Evolutionary conservation across 2,113 vertebrate genomes (phyloP).

Genomic region (Ictalurus punctatus): DNA sequence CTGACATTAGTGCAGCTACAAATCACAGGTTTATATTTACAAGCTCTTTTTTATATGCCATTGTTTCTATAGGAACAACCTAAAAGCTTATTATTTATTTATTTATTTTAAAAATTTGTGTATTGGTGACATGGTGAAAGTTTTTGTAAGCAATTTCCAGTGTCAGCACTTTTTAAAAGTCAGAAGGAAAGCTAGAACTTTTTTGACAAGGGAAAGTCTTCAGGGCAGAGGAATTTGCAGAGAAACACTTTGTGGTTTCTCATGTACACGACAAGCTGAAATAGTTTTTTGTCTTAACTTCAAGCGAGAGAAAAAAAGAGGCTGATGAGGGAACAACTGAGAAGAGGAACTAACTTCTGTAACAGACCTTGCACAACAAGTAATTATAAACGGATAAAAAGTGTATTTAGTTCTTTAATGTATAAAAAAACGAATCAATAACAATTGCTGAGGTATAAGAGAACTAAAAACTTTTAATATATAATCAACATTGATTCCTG

Average conservation of each 20-base stretch:
- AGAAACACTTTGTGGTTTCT: not conserved
- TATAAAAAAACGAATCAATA: not conserved
- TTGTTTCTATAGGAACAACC: too few species aligned
- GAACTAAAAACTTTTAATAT: not conserved
- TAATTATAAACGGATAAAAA: not conserved
- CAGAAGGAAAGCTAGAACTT: not conserved
- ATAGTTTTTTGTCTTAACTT: too few species aligned
- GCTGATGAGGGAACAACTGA: not conserved
- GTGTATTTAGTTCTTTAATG: not conserved
- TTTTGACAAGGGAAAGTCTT: not conserved
- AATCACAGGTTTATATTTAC: too few species aligned
- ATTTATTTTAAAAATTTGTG: too few species aligned
- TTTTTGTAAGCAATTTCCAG: not conserved
- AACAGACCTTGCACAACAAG: not conserved
- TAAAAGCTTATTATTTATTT: too few species aligned
- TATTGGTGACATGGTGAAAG: not conserved
- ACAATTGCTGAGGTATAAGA: not conserved
- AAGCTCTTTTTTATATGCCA: too few species aligned
- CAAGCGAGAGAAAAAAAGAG: not conserved
- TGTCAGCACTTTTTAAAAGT: not conserved
- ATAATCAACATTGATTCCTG: not conserved
- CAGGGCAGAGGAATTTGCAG: not conserved
- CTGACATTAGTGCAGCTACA: too few species aligned
- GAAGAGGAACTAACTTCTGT: not conserved
- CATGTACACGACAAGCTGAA: not conserved